These are phyloP conservation scores for Potamarius usumacintae DNA, from an alignment of 2,113 vertebrate genomes.

Conservation along the genomic window DNA sequence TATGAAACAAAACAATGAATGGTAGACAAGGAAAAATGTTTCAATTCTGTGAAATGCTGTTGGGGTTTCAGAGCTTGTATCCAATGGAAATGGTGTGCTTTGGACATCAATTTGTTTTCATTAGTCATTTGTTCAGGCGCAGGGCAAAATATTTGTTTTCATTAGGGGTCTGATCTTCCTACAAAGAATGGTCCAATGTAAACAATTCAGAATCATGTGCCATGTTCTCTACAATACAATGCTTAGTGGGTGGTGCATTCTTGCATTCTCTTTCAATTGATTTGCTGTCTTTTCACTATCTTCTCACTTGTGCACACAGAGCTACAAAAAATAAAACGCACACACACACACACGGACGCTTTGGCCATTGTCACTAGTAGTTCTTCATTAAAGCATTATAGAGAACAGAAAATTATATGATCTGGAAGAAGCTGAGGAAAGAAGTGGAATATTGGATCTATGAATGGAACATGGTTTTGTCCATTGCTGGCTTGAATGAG, in stretches of 20 bases:
- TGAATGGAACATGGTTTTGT: constrained; percentile 74
- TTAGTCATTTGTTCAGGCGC: constrained; percentile 35
- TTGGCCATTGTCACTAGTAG: constrained; percentile 54
- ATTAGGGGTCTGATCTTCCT: constrained; percentile 22
- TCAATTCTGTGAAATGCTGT: constrained; percentile 7
- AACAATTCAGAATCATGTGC: constrained; percentile 37
- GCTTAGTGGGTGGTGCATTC: not conserved
- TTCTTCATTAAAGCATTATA: constrained; percentile 65
- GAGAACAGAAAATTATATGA: constrained; percentile 71
- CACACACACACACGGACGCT: not conserved
- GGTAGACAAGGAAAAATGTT: constrained; percentile 31
- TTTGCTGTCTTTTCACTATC: constrained; percentile 15
- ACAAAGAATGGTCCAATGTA: constrained; percentile 28
- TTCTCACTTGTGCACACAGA: constrained; percentile 21
- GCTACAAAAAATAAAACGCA: not conserved
- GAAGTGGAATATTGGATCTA: constrained; percentile 74
- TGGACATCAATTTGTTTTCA: constrained; percentile 43
- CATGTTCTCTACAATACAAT: constrained; percentile 1
- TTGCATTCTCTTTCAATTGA: not conserved
- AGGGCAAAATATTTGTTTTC: constrained; percentile 38
- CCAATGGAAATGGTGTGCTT: constrained; percentile 8
- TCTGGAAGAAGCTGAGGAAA: constrained; percentile 67
- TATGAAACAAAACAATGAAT: constrained; percentile 32
- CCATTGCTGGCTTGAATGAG: constrained; percentile 52
- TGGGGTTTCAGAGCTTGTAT: constrained; percentile 12